Percentiles rank a stretch among this genome's conserved stretches.
These are phyloP conservation scores for Globia sparganii DNA, from an alignment of 2,888 invertebrate genomes.

Conservation along the genomic window DNA sequence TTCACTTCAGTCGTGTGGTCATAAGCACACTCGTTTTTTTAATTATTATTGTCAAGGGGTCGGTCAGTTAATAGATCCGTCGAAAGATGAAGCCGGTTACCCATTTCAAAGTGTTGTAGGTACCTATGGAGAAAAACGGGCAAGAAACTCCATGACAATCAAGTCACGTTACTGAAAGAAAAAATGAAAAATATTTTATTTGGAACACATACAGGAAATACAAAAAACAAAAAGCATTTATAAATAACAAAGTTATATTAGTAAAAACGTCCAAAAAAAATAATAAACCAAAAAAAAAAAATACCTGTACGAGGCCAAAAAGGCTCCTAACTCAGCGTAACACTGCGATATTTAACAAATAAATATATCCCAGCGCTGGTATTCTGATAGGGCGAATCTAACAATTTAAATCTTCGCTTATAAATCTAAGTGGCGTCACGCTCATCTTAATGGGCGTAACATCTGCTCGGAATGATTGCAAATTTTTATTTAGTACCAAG, in stretches of 20 bases:
- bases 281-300: no score
- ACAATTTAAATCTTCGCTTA: conserved; percentile 11
- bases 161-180: not conserved
- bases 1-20: no score
- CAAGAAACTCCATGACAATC: not conserved
- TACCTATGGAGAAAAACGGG: not conserved
- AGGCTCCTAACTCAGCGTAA: no score
- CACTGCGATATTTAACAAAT: no score
- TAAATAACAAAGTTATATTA: no score
- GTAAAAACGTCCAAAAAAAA: no score
- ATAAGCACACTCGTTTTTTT: no score
- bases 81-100: not conserved
- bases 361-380: no score
- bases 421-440: conserved; percentile 67
- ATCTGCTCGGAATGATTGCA: conserved; percentile 77
- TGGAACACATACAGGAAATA: not conserved
- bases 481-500: conserved; percentile 78
- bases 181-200: not conserved
- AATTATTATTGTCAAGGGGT: not conserved
- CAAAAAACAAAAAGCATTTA: not conserved
- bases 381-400: not conserved
- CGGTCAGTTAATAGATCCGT: not conserved
- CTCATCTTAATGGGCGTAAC: conserved; percentile 73
- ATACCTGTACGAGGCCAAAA: no score
- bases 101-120: no score